Evolutionary conservation across 1,140 invertebrate genomes (phyloP).

Genomic region (Wasmannia auropunctata): DNA sequence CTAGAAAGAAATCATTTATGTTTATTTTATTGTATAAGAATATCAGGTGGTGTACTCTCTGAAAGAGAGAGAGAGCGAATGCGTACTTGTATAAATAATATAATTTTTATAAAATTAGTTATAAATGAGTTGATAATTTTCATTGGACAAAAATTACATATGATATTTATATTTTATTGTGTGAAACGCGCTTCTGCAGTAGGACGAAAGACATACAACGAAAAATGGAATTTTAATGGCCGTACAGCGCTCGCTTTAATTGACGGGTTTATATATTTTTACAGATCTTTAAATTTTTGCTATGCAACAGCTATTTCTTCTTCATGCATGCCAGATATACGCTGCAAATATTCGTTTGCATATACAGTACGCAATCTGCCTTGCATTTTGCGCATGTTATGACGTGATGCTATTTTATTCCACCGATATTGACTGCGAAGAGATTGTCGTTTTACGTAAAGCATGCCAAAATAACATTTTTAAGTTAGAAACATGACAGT

Average conservation of each 20-base stretch:
- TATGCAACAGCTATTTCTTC: neutral
- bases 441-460: conserved; percentile 54
- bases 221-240: neutral
- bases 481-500: conserved; percentile 2
- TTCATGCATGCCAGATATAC: conserved; percentile 53
- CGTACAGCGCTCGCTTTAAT: neutral
- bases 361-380: conserved; percentile 60
- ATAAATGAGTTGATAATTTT: neutral
- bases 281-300: conserved; percentile 14
- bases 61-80: too few relatives aligned
- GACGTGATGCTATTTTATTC: conserved; percentile 56
- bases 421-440: conserved; percentile 46
- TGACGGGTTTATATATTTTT: conserved; percentile 7
- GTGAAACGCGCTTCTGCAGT: neutral
- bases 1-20: neutral
- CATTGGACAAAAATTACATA: neutral
- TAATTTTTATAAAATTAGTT: conserved; percentile 20
- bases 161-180: neutral
- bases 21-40: neutral
- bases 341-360: conserved; percentile 50
- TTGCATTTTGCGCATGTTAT: conserved; percentile 40
- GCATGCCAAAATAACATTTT: neutral
- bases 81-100: neutral
- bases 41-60: neutral
- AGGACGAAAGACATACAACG: neutral